A percentile compares a stretch with the other conserved stretches of the same genome.
Conservation (phyloP, 2,113 vertebrate species). For the Actinemys pallida region DNA sequence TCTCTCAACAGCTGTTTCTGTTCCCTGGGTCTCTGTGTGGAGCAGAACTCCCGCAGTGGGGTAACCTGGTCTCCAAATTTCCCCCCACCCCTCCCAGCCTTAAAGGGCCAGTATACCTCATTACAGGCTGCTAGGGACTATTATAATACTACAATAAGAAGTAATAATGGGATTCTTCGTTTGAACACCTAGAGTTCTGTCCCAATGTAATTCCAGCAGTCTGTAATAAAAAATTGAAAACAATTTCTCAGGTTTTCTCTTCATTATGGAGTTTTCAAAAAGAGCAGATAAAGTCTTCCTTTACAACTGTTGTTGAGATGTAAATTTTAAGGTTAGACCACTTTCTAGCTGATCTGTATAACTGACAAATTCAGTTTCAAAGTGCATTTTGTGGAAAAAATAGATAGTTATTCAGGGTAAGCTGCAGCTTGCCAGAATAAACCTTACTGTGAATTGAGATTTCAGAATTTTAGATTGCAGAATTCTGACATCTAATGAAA, state of each 20-base stretch:
- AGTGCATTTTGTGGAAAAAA: not conserved
- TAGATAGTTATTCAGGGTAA: too few species aligned
- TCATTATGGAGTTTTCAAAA: conserved; percentile 20
- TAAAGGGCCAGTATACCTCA: not conserved
- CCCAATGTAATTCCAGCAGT: not conserved
- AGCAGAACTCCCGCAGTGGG: not conserved
- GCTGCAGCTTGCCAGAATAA: too few species aligned
- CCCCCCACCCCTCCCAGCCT: too few species aligned
- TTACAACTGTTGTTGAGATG: conserved; percentile 38
- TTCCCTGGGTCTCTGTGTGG: not conserved
- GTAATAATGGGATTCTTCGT: not conserved
- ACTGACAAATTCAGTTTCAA: not conserved
- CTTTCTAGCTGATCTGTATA: conserved; percentile 21
- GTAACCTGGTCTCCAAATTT: not conserved
- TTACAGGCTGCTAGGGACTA: not conserved
- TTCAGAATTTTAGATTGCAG: not conserved
- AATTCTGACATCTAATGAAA: not conserved
- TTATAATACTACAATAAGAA: not conserved
- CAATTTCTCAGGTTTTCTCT: conserved; percentile 27
- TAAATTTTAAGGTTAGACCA: conserved; percentile 55
- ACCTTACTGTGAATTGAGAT: too few species aligned
- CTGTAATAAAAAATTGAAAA: conserved; percentile 43
- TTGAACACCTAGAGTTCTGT: not conserved
- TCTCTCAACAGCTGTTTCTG: not conserved
- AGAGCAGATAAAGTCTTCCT: conserved; percentile 15